Conservation (phyloP, 2,113 vertebrate genomes). For the Megaceryle torquata region DNA sequence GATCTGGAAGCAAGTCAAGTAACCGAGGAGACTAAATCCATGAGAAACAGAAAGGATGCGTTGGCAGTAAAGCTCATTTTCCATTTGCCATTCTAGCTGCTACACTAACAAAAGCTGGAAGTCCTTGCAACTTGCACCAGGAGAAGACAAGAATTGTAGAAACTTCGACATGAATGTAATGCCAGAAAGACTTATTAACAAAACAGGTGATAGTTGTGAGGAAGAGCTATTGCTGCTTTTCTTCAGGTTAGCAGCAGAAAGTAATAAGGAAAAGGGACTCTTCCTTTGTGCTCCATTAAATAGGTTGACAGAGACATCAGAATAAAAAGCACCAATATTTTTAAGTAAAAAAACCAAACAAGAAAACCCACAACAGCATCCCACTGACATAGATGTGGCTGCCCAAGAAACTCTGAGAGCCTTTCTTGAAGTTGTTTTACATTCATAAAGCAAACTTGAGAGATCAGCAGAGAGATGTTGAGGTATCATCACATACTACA, state of each 20-base stretch:
- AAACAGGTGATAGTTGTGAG: neutral
- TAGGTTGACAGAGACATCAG: neutral
- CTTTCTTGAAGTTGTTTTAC: neutral
- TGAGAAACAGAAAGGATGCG: neutral
- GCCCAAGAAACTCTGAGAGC: neutral
- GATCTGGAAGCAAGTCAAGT: neutral
- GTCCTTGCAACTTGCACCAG: neutral
- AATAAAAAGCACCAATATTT: neutral
- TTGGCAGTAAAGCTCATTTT: neutral
- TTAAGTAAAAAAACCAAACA: neutral
- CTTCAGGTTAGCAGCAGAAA: neutral
- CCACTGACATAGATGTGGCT: neutral
- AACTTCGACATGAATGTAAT: neutral
- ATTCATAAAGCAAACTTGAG: neutral
- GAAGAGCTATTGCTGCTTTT: neutral
- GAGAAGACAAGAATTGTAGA: neutral
- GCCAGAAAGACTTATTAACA: neutral
- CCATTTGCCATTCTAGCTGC: neutral
- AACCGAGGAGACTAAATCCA: neutral
- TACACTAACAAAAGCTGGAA: neutral
- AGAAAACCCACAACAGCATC: neutral
- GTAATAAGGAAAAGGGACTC: neutral
- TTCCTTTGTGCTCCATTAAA: neutral
- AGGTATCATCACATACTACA: neutral
- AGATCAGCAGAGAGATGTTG: neutral